phyloP scores from a whole-genome alignment of 2,797 vertebrate species.

The Cephalopachus bancanus region DNA sequence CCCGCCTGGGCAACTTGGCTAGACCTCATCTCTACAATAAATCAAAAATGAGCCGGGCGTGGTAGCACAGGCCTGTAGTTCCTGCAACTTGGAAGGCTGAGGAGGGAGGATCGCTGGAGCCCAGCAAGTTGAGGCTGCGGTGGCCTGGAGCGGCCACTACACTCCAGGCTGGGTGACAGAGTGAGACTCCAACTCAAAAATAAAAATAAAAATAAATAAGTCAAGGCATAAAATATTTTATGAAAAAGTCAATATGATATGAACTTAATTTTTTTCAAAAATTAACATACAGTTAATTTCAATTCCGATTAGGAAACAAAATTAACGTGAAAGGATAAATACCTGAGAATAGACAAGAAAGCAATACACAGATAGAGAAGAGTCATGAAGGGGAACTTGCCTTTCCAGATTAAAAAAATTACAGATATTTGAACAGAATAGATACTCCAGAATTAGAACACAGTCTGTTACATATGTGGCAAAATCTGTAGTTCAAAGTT shows the following conservation, averaged over 20 bases:
- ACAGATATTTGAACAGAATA: not conserved
- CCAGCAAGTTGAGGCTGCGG: no score
- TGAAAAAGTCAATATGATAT: not conserved
- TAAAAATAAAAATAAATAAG: slow-evolving; percentile 2
- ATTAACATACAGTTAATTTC: not conserved
- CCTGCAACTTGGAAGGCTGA: no score
- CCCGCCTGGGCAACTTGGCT: no score
- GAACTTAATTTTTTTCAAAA: not conserved
- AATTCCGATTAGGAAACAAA: not conserved
- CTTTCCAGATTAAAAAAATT: not conserved
- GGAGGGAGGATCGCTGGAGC: no score
- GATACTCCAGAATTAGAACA: not conserved
- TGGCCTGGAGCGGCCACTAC: no score
- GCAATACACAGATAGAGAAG: not conserved
- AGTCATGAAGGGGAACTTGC: not conserved
- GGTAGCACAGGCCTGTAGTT: no score
- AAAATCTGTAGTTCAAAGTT: not conserved
- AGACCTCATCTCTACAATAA: no score
- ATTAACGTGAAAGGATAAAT: not conserved
- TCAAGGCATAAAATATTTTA: not conserved
- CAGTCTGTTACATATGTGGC: not conserved
- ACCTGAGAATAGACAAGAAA: not conserved
- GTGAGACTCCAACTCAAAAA: no score
- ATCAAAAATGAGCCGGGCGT: no score
- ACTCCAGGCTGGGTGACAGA: no score